Conservation (phyloP, 2,113 vertebrate genomes). For the Phaethornis superciliosus region DNA sequence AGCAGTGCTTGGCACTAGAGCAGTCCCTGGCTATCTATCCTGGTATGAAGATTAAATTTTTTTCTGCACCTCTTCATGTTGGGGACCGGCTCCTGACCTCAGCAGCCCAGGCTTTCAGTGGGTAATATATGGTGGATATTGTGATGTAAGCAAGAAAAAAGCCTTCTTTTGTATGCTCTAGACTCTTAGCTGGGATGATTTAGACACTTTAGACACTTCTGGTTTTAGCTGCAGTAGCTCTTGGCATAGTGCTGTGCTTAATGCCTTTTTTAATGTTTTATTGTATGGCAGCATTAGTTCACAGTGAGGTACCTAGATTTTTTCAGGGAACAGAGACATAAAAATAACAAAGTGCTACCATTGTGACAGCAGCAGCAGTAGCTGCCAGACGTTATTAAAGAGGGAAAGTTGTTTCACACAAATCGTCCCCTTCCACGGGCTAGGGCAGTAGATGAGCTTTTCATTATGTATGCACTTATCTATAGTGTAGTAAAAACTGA, state of each 20-base stretch:
- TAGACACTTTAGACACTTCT: neutral
- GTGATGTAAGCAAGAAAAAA: neutral
- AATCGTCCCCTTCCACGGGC: neutral
- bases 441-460: neutral
- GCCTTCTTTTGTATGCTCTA: neutral
- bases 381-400: constrained; percentile 18
- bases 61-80: fast-evolving
- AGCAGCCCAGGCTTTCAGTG: neutral
- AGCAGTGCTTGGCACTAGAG: neutral
- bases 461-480: neutral
- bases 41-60: neutral
- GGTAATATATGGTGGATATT: neutral
- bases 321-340: constrained; percentile 29
- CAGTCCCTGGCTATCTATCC: neutral
- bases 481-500: neutral
- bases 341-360: constrained; percentile 3
- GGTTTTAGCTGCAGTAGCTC: neutral
- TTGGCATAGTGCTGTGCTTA: neutral
- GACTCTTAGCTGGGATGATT: neutral
- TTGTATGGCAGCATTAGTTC: neutral
- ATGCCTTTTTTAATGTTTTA: constrained; percentile 15
- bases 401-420: neutral
- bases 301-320: neutral
- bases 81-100: neutral
- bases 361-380: constrained; percentile 14